A percentile compares a stretch with the other conserved stretches of the same genome.
Evolutionary conservation across 1,140 invertebrate genomes (phyloP).

Genomic region (Ceratina australensis): DNA sequence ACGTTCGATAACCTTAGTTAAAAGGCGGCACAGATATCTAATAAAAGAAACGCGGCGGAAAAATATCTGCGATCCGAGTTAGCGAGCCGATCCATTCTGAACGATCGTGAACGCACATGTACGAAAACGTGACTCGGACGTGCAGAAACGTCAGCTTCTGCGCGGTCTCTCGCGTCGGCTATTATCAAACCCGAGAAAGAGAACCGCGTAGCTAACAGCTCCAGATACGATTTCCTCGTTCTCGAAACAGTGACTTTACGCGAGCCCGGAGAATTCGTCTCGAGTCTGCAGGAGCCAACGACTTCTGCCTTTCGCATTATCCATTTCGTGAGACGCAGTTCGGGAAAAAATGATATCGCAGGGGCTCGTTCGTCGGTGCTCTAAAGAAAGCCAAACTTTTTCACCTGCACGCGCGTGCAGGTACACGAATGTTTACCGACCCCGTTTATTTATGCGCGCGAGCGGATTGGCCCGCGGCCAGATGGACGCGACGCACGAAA

Average conservation of each 20-base stretch:
- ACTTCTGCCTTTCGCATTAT: no score
- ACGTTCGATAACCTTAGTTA: no score
- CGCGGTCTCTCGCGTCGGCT: background rate
- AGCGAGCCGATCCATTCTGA: background rate
- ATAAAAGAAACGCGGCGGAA: no score
- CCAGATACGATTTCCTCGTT: no score
- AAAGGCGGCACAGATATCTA: no score
- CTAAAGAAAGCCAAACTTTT: no score
- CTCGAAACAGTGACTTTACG: no score
- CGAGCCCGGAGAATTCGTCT: background rate
- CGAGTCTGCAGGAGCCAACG: no score
- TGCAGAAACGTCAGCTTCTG: slow-evolving; percentile 29
- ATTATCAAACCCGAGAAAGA: slow-evolving; percentile 4
- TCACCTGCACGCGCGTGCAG: background rate
- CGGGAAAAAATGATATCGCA: no score
- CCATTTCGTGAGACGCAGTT: no score
- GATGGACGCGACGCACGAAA: slow-evolving; percentile 51
- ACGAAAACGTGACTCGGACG: slow-evolving; percentile 37
- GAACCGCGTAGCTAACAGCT: background rate
- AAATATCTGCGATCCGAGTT: background rate
- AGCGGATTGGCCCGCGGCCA: slow-evolving; percentile 48
- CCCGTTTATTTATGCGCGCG: slow-evolving; percentile 60
- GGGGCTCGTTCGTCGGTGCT: no score
- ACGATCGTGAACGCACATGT: slow-evolving; percentile 33
- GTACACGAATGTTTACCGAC: slow-evolving; percentile 31